A percentile compares a stretch with the other conserved stretches of the same genome.
These are phyloP conservation scores for Falco biarmicus DNA, from an alignment of 2,797 vertebrate genomes.

Conservation along the genomic window DNA sequence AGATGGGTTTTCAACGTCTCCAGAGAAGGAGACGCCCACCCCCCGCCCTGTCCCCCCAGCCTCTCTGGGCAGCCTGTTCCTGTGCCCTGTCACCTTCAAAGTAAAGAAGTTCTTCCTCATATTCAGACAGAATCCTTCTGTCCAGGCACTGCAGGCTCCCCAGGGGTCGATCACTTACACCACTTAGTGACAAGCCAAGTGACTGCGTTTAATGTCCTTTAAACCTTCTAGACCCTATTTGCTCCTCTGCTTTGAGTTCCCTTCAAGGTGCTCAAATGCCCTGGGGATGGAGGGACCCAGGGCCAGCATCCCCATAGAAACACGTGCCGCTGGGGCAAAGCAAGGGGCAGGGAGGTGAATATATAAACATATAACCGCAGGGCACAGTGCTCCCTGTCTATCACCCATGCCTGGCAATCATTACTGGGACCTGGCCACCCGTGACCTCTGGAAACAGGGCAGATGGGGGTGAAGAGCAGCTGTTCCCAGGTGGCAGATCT, in stretches of 20 bases:
- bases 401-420: background rate
- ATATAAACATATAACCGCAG: background rate
- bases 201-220: background rate
- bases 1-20: too few species aligned
- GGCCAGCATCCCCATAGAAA: background rate
- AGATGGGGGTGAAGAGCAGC: background rate
- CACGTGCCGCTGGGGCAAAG: background rate
- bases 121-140: fast-evolving
- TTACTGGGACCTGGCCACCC: background rate
- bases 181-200: background rate
- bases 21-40: too few species aligned
- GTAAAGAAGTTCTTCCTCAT: too few species aligned
- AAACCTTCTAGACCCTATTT: background rate
- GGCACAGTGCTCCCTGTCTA: background rate
- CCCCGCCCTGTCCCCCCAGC: too few species aligned
- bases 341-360: background rate
- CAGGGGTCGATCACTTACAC: background rate
- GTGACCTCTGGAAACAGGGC: background rate
- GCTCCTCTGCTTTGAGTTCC: background rate
- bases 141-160: background rate
- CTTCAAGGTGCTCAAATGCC: background rate
- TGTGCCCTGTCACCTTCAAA: too few species aligned
- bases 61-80: too few species aligned
- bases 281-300: background rate
- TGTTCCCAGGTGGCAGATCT: background rate